Percentiles rank a stretch among this genome's conserved stretches.
These are phyloP conservation scores for Zaprionus inermis DNA, from an alignment of 1,140 invertebrate species.

Conservation along the genomic window DNA sequence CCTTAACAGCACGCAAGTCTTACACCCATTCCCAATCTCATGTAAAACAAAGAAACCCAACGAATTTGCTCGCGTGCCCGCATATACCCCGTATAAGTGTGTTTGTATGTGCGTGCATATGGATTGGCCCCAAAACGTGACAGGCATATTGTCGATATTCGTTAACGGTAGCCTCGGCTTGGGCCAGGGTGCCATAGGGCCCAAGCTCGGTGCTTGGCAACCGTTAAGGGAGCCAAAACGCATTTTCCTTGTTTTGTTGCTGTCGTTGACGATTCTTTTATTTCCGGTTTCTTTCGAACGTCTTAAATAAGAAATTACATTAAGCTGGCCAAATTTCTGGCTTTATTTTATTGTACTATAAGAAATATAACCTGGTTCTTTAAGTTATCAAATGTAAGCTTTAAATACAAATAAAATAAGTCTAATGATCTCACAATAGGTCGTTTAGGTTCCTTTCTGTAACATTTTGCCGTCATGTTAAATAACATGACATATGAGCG, in stretches of 20 bases:
- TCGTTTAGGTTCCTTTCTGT: neutral
- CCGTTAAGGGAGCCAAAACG: conserved; percentile 20
- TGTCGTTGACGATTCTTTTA: conserved; percentile 15
- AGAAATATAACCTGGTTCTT: neutral
- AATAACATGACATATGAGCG: neutral
- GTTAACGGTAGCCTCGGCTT: conserved; percentile 28
- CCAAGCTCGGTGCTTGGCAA: conserved; percentile 3
- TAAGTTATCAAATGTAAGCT: neutral
- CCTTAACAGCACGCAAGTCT: conserved; percentile 5
- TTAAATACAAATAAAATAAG: too few species aligned
- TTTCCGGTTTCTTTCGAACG: conserved; percentile 4
- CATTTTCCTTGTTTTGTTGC: neutral
- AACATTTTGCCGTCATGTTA: neutral
- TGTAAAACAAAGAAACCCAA: conserved; percentile 24
- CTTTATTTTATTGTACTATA: neutral
- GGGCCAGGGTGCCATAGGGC: conserved; percentile 3
- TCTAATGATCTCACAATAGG: too few species aligned
- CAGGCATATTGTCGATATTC: conserved; percentile 47
- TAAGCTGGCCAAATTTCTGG: neutral
- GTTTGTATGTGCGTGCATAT: conserved; percentile 8
- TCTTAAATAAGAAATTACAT: conserved; percentile 1
- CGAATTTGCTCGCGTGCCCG: conserved; percentile 37
- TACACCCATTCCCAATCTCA: neutral
- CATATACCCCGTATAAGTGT: conserved; percentile 9
- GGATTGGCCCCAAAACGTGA: conserved; percentile 65